A percentile compares a stretch with the other conserved stretches of the same genome.
phyloP scores from a whole-genome alignment of 2,888 invertebrate genomes.

The Camponotus fellah region DNA sequence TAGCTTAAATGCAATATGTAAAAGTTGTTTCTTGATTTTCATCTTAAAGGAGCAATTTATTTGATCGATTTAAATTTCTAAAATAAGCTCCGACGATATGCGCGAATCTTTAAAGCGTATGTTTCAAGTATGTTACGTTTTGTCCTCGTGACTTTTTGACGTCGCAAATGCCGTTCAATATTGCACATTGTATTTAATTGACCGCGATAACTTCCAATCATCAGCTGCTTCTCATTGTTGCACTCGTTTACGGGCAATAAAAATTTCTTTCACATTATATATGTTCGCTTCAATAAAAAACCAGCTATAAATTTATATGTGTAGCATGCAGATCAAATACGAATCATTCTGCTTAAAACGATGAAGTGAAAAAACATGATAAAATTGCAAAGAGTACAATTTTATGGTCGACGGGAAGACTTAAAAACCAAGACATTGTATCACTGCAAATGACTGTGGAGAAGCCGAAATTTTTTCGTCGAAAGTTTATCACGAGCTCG shows the following conservation, averaged over 20 bases:
- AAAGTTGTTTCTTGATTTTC: not conserved
- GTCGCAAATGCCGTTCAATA: constrained; percentile 7
- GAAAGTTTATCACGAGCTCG: not conserved
- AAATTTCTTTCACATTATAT: not conserved
- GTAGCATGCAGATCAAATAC: not conserved
- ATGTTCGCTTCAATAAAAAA: not conserved
- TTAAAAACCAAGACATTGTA: not conserved
- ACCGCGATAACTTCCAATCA: constrained; percentile 16
- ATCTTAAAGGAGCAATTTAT: not conserved
- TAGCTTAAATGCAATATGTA: not conserved
- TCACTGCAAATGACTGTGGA: not conserved
- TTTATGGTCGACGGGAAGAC: not conserved
- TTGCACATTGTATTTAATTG: constrained; percentile 31
- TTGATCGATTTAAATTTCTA: not conserved
- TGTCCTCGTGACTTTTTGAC: not conserved
- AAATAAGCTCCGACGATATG: not conserved
- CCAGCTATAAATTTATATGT: not conserved
- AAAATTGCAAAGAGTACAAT: not conserved
- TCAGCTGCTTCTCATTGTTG: not conserved
- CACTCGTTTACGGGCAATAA: not conserved
- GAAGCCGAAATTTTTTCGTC: constrained; percentile 19
- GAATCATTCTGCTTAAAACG: not conserved
- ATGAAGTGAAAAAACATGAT: not conserved
- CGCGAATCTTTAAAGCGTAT: not conserved
- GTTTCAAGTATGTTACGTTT: not conserved